Base-by-base conservation (phyloP, 1,140 invertebrate genomes). In the Formica exsecta region DNA sequence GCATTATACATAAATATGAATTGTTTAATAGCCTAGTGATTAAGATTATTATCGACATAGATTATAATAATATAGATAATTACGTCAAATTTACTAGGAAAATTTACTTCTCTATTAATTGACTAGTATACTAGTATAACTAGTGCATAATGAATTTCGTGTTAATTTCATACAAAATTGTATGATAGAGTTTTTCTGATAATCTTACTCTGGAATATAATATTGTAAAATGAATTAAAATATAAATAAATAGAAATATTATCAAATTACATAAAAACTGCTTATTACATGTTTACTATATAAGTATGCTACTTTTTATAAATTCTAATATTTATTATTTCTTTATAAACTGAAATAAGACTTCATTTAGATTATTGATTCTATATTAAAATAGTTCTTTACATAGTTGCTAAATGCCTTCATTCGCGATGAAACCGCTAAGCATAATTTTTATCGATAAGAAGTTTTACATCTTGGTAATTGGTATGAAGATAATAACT, bases 401-500 rank as follows among this genome's bases (percentile, higher is more conserved):
- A 66, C 22, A n/a, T 41, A 36, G 3, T n/a, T 8, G 11, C 5
- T 19, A 51, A 80, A 19, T 68, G n/a, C 9, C 13, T 41, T 48
- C 9, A 16, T 73, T 61, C 7, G 9, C 19, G 5, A 19, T 22
- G 13, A 36, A 73, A 73, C 11, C 13, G 13, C 68, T 32, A 59
- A 71, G 38, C 29, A 32, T 41, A 41, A 32, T 61, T 83, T 62
- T 74, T 25, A 36, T 59, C 68, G 68, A 83, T 61, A 83, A 74
- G 8, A 36, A 73, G 19, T 61, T n/a, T 59, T 41, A 68, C 19
- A 44, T 81, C 66, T 73, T 57, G 79, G 66, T 54, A 61, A 83
- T 81, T 25, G 79, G 68, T 73, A 59, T 48, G 77, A 80, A 29
- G 65, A 80, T 29, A 38, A 25, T 76, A 70, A 84, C 48, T 74